These are phyloP conservation scores for Quadriops clusia DNA, from an alignment of 2,888 invertebrate genomes.

Conservation along the genomic window DNA sequence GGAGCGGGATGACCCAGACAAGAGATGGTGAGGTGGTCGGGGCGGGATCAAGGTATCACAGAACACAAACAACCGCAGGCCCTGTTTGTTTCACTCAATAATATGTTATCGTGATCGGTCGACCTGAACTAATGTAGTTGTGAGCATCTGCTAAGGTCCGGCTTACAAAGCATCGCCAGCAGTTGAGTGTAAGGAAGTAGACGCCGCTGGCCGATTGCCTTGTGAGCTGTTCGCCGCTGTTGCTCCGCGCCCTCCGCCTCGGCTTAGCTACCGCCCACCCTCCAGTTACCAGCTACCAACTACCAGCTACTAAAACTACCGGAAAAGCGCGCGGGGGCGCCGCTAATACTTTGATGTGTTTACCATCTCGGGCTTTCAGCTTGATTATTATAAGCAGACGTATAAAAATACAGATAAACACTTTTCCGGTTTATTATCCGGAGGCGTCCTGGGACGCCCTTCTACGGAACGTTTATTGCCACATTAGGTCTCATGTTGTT, in stretches of 20 bases:
- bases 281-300: too few relatives aligned
- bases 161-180: constrained; percentile 17
- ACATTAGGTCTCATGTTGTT: constrained; percentile 1
- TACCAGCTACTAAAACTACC: too few relatives aligned
- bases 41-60: constrained; percentile 21
- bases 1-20: too few relatives aligned
- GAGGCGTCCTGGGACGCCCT: background rate
- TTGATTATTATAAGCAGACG: constrained; percentile 12
- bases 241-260: background rate
- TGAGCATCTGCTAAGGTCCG: constrained; percentile 32
- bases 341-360: constrained; percentile 25
- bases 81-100: constrained; percentile 34
- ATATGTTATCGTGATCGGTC: constrained; percentile 37
- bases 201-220: constrained; percentile 9
- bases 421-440: background rate
- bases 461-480: constrained; percentile 5
- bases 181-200: constrained; percentile 17
- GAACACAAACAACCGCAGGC: constrained; percentile 33
- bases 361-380: constrained; percentile 18
- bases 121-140: constrained; percentile 37
- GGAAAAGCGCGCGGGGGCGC: constrained; percentile 8
- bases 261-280: too few relatives aligned
- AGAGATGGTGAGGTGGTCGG: too few relatives aligned
- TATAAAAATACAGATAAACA: constrained; percentile 2
- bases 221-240: constrained; percentile 4